These are phyloP conservation scores for Pogoniulus pusillus DNA, from an alignment of 2,797 vertebrate genomes.

Conservation along the genomic window DNA sequence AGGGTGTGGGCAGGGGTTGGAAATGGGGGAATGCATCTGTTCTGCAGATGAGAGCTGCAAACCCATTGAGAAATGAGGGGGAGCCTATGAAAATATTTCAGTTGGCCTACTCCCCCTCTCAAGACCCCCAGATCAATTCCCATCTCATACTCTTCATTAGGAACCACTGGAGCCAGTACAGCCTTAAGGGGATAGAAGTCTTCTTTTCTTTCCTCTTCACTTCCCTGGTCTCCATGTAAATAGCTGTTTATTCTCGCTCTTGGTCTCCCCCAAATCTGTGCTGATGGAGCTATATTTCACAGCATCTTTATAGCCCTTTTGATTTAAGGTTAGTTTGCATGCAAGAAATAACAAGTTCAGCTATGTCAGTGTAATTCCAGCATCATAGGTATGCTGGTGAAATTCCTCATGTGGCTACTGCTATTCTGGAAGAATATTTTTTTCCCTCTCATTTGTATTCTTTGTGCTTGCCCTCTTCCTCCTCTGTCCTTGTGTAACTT, in stretches of 20 bases:
- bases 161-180: not conserved
- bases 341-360: not conserved
- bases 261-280: not conserved
- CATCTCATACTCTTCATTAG: rapidly evolving
- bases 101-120: not conserved
- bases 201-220: not conserved
- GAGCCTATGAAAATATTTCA: not conserved
- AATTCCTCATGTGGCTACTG: conserved; percentile 8
- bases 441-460: not conserved
- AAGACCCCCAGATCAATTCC: not conserved
- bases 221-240: not conserved
- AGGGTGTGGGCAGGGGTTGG: not conserved
- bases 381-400: not conserved
- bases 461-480: not conserved
- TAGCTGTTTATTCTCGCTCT: not conserved
- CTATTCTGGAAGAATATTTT: not conserved
- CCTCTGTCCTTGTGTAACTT: not conserved
- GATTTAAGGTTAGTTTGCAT: not conserved
- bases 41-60: conserved; percentile 33
- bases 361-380: conserved; percentile 1
- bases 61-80: conserved; percentile 10
- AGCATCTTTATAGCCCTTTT: not conserved
- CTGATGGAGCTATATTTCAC: not conserved
- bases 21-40: conserved; percentile 40
- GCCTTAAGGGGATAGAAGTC: not conserved